These are phyloP conservation scores for Microcebus griseorufus DNA, from an alignment of 2,113 vertebrate genomes.

Conservation along the genomic window DNA sequence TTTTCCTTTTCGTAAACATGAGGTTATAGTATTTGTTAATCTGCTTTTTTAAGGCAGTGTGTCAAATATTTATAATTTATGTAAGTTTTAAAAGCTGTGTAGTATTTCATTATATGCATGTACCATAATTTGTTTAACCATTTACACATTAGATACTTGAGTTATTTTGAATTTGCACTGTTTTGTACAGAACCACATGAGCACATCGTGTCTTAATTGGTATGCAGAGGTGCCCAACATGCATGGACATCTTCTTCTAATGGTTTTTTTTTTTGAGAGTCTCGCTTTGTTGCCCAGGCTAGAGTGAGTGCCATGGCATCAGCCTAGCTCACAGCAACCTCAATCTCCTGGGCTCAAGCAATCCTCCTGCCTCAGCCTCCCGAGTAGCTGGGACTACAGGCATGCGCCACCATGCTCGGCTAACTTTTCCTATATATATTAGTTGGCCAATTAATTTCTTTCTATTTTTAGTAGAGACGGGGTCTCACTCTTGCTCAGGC, in stretches of 20 bases:
- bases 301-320: no score
- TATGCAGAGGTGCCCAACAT: rapidly evolving
- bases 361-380: no score
- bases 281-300: no score
- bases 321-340: no score
- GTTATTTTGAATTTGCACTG: not conserved
- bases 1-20: not conserved
- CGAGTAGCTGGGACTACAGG: no score
- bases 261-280: no score
- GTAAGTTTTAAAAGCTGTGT: not conserved
- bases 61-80: not conserved
- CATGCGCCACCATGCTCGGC: no score
- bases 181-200: not conserved
- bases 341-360: no score
- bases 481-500: no score
- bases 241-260: not conserved
- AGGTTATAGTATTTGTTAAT: not conserved
- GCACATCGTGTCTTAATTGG: not conserved
- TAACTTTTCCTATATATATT: no score
- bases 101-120: not conserved
- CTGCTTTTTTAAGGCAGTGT: not conserved
- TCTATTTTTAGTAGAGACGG: no score
- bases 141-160: not conserved
- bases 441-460: no score
- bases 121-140: not conserved